Percentiles rank a stretch among this genome's conserved stretches.
phyloP scores from a whole-genome alignment of 1,140 invertebrate species.

The Trichomalopsis sarcophagae region DNA sequence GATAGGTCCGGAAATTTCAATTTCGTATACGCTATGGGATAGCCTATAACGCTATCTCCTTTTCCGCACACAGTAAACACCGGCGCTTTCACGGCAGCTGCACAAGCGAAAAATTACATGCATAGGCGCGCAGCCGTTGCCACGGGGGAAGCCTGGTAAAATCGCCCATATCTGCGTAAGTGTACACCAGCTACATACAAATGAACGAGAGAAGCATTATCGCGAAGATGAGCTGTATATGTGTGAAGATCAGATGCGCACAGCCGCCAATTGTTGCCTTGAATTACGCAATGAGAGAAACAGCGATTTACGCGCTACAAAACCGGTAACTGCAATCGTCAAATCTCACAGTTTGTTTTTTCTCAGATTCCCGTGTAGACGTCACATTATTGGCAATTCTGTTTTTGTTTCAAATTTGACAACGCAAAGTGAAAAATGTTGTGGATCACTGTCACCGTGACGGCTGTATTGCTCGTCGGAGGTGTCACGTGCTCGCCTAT shows the following conservation, averaged over 20 bases:
- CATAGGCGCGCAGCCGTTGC: not conserved
- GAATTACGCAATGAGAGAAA: slow-evolving; percentile 36
- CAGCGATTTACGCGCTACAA: slow-evolving; percentile 33
- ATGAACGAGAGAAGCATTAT: not conserved
- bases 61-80: no score
- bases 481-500: slow-evolving; percentile 27
- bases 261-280: not conserved
- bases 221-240: not conserved
- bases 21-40: no score
- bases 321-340: slow-evolving; percentile 41
- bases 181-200: not conserved
- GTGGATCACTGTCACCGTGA: not conserved
- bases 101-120: not conserved
- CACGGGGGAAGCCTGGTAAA: slow-evolving; percentile 41
- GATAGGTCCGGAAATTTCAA: no score
- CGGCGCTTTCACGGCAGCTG: not conserved
- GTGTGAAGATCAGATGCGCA: slow-evolving; percentile 5
- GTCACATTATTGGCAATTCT: not conserved
- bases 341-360: slow-evolving; percentile 29
- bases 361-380: slow-evolving; percentile 2
- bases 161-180: not conserved
- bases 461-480: slow-evolving; percentile 22
- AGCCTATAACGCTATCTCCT: no score
- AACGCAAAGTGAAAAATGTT: not conserved
- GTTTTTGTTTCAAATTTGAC: not conserved